phyloP scores from a whole-genome alignment of 2,888 invertebrate species.

The Allolobophora icterica region DNA sequence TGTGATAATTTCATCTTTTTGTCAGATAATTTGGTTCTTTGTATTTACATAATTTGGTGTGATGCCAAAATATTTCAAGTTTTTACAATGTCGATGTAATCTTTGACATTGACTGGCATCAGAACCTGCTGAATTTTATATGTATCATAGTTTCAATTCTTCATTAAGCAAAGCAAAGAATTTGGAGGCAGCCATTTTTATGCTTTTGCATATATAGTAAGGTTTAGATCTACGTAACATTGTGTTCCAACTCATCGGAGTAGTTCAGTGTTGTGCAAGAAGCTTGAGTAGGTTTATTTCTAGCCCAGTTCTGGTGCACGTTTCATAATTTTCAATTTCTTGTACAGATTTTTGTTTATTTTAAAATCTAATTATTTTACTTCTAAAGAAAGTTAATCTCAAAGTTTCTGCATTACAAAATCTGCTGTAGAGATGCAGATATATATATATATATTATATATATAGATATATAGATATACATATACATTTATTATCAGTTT shows the following conservation, averaged over 20 bases:
- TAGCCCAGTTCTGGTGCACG: neutral
- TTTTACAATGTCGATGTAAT: neutral
- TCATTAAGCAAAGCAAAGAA: conserved; percentile 2
- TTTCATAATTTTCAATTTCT: conserved; percentile 17
- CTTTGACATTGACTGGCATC: neutral
- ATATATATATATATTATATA: too few species aligned
- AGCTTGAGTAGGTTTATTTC: neutral
- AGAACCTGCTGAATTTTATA: neutral
- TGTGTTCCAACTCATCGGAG: neutral
- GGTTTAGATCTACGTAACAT: neutral
- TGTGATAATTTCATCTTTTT: conserved; percentile 10
- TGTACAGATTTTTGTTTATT: neutral
- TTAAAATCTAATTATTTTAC: neutral
- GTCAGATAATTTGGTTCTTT: neutral
- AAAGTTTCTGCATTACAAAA: neutral
- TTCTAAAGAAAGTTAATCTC: neutral
- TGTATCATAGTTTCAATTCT: neutral
- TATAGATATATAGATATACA: too few species aligned
- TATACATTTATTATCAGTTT: too few species aligned
- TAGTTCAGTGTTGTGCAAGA: neutral
- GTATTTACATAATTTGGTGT: neutral
- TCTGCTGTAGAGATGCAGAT: neutral
- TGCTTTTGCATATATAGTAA: neutral
- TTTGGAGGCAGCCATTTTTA: neutral
- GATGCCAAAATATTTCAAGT: neutral